Evolutionary conservation across 2,113 vertebrate species (phyloP), one percentile per base, ranked within the genome.

Genomic region (Nymphicus hollandicus): DNA sequence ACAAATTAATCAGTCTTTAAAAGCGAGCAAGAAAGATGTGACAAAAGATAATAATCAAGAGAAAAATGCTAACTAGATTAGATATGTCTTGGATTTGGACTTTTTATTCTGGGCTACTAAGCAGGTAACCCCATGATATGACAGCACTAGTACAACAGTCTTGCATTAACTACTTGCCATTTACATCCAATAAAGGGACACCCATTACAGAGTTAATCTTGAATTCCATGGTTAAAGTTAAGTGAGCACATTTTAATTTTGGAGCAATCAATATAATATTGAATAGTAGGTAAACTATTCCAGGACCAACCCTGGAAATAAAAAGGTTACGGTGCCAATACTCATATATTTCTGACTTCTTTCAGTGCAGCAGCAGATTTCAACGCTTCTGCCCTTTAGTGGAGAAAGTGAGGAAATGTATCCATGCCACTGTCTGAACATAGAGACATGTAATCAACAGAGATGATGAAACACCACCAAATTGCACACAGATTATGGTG

Each of bases 101-200:
- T 41, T 41, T 41, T 41, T 41, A 41, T 41, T 41, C 46, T 63
- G 41, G 17, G 31, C 24, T 82, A 8, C 24, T 52, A n/a, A 35
- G 28, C 28, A 47, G 0, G 0, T 28, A 79, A 31, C 4, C 7
- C 29, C 37, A 31, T 20, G 39, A 0, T 13, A 50, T 17, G n/a
- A 53, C 12, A 81, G n/a, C 55, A 41, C 7, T 14, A 44, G 20
- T 39, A 43, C 7, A 64, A 28, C 10, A 86, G 37, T 77, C 71
- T 91, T 69, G 47, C 6, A 39, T 73, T 73, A 79, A 44, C 20
- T 64, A 13, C 15, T 89, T 83, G 24, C 11, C 9, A 61, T 73
- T 81, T 73, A 24, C 24, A 56, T 5, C 18, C 49, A 76, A 55
- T 43, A 77, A 77, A 81, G 14, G 5, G 37, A 81, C 9, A 44